Conservation (phyloP, 2,797 vertebrate species). For the Pogonophryne albipinna region DNA sequence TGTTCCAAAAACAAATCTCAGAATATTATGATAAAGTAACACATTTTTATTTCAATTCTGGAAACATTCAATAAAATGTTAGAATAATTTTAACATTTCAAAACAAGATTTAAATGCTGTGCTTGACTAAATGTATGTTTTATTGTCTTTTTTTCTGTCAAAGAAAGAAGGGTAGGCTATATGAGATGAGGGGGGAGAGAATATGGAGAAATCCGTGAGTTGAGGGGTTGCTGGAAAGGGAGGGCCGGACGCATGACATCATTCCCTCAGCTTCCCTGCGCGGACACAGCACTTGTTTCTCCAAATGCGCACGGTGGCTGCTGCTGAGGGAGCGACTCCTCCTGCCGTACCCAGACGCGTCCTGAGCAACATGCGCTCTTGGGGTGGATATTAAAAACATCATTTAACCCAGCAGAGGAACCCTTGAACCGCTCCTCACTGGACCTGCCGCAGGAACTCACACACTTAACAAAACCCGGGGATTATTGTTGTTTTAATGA, state of each 20-base stretch:
- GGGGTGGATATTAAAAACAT: constrained; percentile 72
- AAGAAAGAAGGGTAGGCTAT: constrained; percentile 7
- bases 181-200: constrained; percentile 16
- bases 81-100: not conserved
- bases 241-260: constrained; percentile 87
- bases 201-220: constrained; percentile 61
- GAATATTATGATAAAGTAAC: not conserved
- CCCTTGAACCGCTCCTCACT: constrained; percentile 53
- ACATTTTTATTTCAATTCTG: not conserved
- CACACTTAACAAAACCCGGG: constrained; percentile 60
- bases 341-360: constrained; percentile 78
- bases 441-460: constrained; percentile 77
- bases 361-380: constrained; percentile 77
- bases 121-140: not conserved
- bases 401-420: constrained; percentile 53
- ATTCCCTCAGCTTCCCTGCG: constrained; percentile 80
- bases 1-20: not conserved
- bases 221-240: constrained; percentile 74
- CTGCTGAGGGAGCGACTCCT: constrained; percentile 82
- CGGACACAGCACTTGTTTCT: constrained; percentile 82
- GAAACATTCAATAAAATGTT: not conserved
- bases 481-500: constrained; percentile 80
- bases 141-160: not conserved
- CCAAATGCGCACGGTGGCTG: constrained; percentile 80
- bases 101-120: not conserved